Evolutionary conservation across 2,888 invertebrate species (phyloP).

Genomic region (Cephus rjabovi): DNA sequence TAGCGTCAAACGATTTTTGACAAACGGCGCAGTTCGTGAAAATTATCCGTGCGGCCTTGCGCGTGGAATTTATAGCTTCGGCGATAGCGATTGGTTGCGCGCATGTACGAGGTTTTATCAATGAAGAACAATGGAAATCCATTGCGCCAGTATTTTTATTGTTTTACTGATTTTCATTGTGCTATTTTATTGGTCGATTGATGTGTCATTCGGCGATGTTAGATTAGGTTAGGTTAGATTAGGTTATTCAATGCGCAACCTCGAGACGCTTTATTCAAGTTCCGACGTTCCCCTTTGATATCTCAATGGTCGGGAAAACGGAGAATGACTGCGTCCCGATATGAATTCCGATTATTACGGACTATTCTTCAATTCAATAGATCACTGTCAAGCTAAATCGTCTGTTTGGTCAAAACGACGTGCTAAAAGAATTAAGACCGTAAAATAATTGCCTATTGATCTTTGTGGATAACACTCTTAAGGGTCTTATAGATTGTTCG

Average conservation of each 20-base stretch:
- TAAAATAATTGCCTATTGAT: neutral
- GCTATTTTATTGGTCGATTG: neutral
- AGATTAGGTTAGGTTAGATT: too few relatives aligned
- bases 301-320: neutral
- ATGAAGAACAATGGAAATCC: neutral
- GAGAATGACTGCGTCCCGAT: neutral
- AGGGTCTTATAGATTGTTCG: too few relatives aligned
- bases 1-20: neutral
- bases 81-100: neutral
- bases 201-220: neutral
- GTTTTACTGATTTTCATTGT: neutral
- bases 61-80: neutral
- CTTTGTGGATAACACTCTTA: neutral
- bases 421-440: neutral
- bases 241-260: neutral
- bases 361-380: neutral
- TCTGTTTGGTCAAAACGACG: neutral
- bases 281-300: neutral
- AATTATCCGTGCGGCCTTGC: neutral
- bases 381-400: neutral
- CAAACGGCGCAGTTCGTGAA: neutral
- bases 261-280: neutral
- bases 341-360: neutral
- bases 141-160: neutral
- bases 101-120: neutral